These are phyloP conservation scores for Sisor rabdophorus DNA, from an alignment of 2,113 vertebrate genomes.

Conservation along the genomic window DNA sequence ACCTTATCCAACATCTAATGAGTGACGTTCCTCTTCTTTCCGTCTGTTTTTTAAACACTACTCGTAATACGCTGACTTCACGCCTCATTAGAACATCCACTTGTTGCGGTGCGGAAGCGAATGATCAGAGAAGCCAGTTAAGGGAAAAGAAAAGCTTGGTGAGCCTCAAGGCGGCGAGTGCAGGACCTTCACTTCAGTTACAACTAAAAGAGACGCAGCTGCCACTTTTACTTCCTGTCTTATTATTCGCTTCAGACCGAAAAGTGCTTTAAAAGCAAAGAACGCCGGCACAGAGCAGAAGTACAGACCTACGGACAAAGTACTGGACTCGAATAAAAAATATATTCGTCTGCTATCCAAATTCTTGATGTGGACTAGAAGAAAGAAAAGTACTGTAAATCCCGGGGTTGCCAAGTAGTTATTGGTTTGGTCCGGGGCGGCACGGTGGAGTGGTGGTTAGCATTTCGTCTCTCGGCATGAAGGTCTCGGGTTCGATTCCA, in stretches of 20 bases:
- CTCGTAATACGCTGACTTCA: conserved; percentile 24
- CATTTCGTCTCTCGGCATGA: no score
- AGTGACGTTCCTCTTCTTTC: conserved; percentile 7
- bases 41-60: conserved; percentile 29
- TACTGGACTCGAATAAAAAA: no score
- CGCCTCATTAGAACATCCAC: conserved; percentile 19
- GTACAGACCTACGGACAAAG: not conserved
- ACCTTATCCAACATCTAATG: conserved; percentile 6
- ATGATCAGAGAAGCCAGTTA: not conserved
- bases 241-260: not conserved
- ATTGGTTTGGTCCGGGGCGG: no score
- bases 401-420: no score
- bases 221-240: conserved; percentile 12
- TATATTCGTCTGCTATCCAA: no score
- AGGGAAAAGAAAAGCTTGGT: not conserved
- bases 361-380: no score
- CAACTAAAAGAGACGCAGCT: conserved; percentile 49
- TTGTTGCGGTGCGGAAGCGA: not conserved
- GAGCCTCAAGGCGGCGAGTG: no score
- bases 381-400: no score
- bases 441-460: no score
- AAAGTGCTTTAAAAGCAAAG: not conserved
- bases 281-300: not conserved
- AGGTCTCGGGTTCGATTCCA: no score
- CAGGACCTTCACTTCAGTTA: conserved; percentile 70